phyloP scores from a whole-genome alignment of 2,888 invertebrate species.

The Cinara cedri region DNA sequence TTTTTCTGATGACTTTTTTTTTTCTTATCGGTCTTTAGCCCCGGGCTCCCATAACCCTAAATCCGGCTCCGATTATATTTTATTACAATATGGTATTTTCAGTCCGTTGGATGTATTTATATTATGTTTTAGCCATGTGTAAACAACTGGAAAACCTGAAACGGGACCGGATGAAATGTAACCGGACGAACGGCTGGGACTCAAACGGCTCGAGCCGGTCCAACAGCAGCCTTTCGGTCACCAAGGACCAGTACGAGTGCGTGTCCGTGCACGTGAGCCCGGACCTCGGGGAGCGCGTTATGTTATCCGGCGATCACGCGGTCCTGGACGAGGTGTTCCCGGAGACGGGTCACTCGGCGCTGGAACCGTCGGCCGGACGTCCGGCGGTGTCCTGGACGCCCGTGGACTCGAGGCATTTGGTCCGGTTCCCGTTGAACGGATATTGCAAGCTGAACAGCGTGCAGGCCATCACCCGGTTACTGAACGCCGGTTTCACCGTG shows the following conservation, averaged over 20 bases:
- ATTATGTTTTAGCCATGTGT: conserved; percentile 70
- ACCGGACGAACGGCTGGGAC: conserved; percentile 37
- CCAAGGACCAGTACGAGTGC: conserved; percentile 70
- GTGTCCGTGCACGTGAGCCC: conserved; percentile 81
- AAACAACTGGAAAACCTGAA: conserved; percentile 76
- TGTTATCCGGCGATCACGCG: conserved; percentile 79
- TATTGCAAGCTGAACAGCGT: conserved; percentile 90
- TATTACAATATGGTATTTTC: too few species aligned
- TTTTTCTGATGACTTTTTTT: too few species aligned
- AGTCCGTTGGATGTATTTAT: too few species aligned
- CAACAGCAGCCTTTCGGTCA: conserved; percentile 44
- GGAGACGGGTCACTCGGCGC: conserved; percentile 78
- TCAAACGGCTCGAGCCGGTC: conserved; percentile 58
- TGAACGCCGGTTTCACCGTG: conserved; percentile 77
- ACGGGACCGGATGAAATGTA: conserved; percentile 67
- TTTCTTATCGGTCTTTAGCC: too few species aligned
- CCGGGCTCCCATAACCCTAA: too few species aligned
- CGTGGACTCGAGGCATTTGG: conserved; percentile 80
- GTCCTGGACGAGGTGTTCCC: conserved; percentile 78
- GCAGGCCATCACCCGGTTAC: conserved; percentile 77
- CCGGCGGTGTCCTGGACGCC: conserved; percentile 83
- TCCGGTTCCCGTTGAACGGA: conserved; percentile 84
- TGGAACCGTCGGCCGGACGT: conserved; percentile 81
- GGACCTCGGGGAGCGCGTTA: conserved; percentile 79
- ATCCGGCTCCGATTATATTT: too few species aligned